A percentile compares a stretch with the other conserved stretches of the same genome.
These are phyloP conservation scores for Loripinus fragilis DNA, from an alignment of 2,888 invertebrate genomes.

Conservation along the genomic window DNA sequence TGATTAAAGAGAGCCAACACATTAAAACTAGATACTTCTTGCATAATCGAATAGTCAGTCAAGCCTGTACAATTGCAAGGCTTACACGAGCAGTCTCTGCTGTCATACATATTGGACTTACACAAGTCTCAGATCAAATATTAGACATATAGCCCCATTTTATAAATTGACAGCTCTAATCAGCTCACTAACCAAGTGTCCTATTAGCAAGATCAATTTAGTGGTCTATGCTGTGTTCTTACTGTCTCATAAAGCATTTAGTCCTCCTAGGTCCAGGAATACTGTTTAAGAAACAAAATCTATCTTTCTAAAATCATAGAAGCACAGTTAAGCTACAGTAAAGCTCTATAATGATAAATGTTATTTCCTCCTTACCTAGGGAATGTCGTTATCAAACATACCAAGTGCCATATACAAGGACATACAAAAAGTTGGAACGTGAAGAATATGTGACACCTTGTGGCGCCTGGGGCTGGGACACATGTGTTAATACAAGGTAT, in stretches of 20 bases:
- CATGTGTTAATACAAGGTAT: slow-evolving; percentile 74
- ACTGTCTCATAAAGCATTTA: neutral
- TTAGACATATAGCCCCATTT: too few relatives aligned
- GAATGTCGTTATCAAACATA: slow-evolving; percentile 71
- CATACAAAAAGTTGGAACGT: slow-evolving; percentile 66
- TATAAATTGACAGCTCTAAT: too few relatives aligned
- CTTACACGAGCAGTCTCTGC: too few relatives aligned
- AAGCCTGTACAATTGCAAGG: too few relatives aligned
- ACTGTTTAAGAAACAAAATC: neutral
- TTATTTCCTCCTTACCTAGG: slow-evolving; percentile 43
- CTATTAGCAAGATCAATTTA: too few relatives aligned
- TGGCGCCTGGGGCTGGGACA: slow-evolving; percentile 71
- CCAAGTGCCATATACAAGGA: slow-evolving; percentile 67
- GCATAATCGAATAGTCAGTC: too few relatives aligned
- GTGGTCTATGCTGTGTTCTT: too few relatives aligned
- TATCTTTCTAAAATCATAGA: neutral
- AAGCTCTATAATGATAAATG: neutral
- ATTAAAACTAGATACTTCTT: too few relatives aligned
- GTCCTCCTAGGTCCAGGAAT: neutral
- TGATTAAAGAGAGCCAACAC: too few relatives aligned
- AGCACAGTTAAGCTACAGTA: neutral
- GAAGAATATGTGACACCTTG: slow-evolving; percentile 69
- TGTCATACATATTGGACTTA: too few relatives aligned
- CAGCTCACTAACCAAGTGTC: too few relatives aligned
- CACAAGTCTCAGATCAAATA: too few relatives aligned